Percentiles rank a stretch among this genome's conserved stretches.
Evolutionary conservation across 2,113 vertebrate genomes (phyloP).

Genomic region (Notarius quadriscutis): DNA sequence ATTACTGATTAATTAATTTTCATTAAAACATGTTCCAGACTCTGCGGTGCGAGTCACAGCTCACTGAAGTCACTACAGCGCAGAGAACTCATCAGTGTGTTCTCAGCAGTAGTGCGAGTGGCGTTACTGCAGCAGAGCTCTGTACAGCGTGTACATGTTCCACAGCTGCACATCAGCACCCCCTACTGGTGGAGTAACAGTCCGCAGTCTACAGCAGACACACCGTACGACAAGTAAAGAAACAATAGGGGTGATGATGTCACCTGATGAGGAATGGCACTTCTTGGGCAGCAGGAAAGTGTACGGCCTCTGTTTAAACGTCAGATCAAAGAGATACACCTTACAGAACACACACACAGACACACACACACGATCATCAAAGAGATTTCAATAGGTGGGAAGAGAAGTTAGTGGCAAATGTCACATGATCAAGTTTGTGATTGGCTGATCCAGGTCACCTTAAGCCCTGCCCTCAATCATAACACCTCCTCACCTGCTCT

Average conservation of each 20-base stretch:
- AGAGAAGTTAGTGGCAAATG: background rate
- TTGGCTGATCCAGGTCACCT: background rate
- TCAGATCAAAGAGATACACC: slow-evolving; percentile 98
- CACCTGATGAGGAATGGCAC: slow-evolving; percentile 85
- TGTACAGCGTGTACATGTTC: background rate
- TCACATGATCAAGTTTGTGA: background rate
- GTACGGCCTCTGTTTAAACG: slow-evolving; percentile 92
- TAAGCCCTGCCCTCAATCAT: background rate
- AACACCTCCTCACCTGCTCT: slow-evolving; percentile 82
- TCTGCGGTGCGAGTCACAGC: background rate
- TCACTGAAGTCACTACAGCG: background rate
- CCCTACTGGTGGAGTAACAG: background rate
- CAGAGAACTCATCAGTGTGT: background rate
- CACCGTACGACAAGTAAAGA: too few species aligned
- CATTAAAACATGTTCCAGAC: background rate
- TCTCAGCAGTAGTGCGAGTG: background rate
- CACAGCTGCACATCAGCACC: background rate
- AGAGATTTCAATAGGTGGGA: background rate
- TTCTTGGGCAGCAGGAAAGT: slow-evolving; percentile 92
- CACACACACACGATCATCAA: background rate
- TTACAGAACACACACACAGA: slow-evolving; percentile 53
- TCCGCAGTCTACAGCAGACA: background rate
- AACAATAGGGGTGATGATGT: background rate
- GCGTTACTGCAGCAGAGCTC: background rate
- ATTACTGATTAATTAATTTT: background rate